Base-by-base conservation (phyloP, 2,888 invertebrate species). In the Iphiclides podalirius region DNA sequence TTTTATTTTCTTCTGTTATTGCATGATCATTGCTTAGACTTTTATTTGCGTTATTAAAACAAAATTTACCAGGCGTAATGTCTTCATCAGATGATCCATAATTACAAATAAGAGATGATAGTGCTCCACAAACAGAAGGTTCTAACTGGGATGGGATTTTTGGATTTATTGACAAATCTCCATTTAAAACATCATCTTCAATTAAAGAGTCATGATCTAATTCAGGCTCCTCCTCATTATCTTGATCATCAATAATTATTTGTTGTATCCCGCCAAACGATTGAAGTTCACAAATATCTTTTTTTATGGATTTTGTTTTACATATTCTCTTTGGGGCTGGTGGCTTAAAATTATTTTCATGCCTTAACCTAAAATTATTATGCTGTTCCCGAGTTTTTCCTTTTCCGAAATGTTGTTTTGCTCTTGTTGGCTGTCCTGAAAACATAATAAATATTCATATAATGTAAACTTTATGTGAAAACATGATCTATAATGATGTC, bases 31-130 rank as follows among this genome's bases (percentile, higher is more conserved):
- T 20, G 6, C 4, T 48, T 47, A 6, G 11, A 31, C 16, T 15
- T 35, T 34, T 42, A 7, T 36, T n/a, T 14, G 43, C 6, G 9
- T 48, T 2, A 11, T 37, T 47, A 11, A 28, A 4, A 31, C 2
- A 12, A 48, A 42, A 52, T 14, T 37, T 47, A 37, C 53, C 46
- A 44, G 55, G 14, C 47, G 52, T 60, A 34, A 47, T 51, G 52
- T 89, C 79, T 45, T 90, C 90, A 66, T 90, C 90, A 51, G 91
- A 90, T 49, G 88, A 86, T 38, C 75, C 85, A 78, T 92, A 92
- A 47, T 90, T 87, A 60, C 86, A 85, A 62, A 92, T 90, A 15
- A 92, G 74, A 46, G 86, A 84, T 36, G 89, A 87, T 53, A 92
- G 69, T 9, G 91, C 91, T 58, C 86, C 89, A 70, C 90, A 91